phyloP scores from a whole-genome alignment of 37 sponge, comb jelly and placozoan species.

The Corticium candelabrum region DNA sequence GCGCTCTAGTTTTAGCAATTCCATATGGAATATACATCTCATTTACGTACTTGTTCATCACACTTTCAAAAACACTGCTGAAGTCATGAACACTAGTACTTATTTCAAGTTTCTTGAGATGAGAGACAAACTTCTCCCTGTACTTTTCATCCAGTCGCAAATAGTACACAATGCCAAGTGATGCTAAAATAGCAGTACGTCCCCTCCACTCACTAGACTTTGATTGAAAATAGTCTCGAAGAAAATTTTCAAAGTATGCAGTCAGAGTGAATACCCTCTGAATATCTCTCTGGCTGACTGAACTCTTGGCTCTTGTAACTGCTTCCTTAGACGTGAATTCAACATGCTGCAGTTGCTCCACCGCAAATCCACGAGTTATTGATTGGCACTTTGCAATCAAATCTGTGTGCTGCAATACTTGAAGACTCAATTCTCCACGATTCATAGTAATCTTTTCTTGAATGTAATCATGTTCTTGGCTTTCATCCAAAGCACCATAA shows the following conservation, averaged over 20 bases:
- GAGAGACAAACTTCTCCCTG: constrained; percentile 19
- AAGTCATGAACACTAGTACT: neutral
- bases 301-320: constrained; percentile 41
- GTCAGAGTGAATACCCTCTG: constrained; percentile 16
- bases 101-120: constrained; percentile 6
- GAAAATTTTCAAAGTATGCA: neutral
- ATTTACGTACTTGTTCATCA: constrained; percentile 46
- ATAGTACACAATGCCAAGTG: constrained; percentile 77
- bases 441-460: constrained; percentile 38
- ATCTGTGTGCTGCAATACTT: constrained; percentile 15
- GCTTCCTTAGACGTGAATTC: constrained; percentile 21
- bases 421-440: neutral
- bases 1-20: constrained; percentile 74
- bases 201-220: neutral
- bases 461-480: constrained; percentile 72
- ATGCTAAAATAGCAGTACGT: constrained; percentile 29
- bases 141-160: constrained; percentile 51
- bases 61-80: neutral
- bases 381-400: constrained; percentile 53
- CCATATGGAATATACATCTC: constrained; percentile 56
- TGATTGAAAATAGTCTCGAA: neutral
- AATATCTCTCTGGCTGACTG: constrained; percentile 77
- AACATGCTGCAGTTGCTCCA: constrained; percentile 36
- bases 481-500: constrained; percentile 59
- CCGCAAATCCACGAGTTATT: constrained; percentile 46